phyloP scores from a whole-genome alignment of 53 echinoderm and acorn worm species.

The Echinarachnius parma region DNA sequence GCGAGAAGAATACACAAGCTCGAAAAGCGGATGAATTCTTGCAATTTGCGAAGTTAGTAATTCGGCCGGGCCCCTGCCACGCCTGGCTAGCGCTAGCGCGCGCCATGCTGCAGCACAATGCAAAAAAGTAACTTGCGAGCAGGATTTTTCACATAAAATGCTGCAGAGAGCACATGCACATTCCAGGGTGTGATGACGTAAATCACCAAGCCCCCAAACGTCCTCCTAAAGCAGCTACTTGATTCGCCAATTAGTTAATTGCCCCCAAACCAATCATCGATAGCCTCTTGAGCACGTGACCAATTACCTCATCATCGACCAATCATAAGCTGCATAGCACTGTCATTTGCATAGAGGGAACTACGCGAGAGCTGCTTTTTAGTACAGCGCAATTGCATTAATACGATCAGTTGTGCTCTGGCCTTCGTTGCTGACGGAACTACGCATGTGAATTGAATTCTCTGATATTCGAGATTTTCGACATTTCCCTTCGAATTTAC shows the following conservation, averaged over 20 bases:
- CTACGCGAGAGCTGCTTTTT: constrained; percentile 14
- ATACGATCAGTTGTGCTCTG: constrained; percentile 35
- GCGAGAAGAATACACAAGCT: no score
- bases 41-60: no score
- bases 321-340: constrained; percentile 1
- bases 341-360: background rate
- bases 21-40: no score
- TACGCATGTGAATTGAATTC: constrained; percentile 7
- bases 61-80: no score
- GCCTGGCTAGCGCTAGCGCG: no score
- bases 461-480: background rate
- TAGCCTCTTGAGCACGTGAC: constrained; percentile 2
- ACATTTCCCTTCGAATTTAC: background rate
- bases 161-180: no score
- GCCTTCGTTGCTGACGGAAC: constrained; percentile 39
- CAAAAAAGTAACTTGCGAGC: background rate
- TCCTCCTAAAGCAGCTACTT: background rate
- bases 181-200: constrained; percentile 26
- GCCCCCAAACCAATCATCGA: background rate
- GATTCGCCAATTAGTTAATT: constrained; percentile 23
- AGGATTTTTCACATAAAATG: no score
- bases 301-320: constrained; percentile 35
- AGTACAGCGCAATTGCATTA: constrained; percentile 2
- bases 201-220: background rate
- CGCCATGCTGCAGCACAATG: constrained; percentile 9